Base-by-base conservation (phyloP, 2,113 vertebrate genomes). In the Eupsittula cactorum region DNA sequence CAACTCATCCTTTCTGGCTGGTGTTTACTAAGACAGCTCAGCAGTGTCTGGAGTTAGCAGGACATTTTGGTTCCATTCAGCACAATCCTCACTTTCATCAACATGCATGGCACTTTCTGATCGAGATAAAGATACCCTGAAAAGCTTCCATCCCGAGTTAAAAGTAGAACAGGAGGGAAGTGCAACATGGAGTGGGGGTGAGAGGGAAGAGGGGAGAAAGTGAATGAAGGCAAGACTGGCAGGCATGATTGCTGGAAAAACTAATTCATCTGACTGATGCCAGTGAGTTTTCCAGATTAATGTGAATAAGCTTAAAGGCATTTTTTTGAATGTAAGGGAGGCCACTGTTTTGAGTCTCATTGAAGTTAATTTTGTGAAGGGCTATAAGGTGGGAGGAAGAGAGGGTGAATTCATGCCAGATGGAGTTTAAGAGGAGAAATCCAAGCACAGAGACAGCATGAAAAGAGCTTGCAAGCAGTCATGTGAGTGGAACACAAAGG, bases 361-460 rank as follows among this genome's bases (percentile, higher is more conserved):
- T 74, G 46, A 95, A 93, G 67, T 76, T 75, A 64, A 62, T 94
- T 93, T 90, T 95, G 42, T 74, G 63, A 91, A 94, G 49, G 37
- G 68, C 21, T 83, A n/a, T 67, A 86, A 95, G 76, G 92, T 95
- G 68, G 71, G 82, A 96, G 78, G 59, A 91, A 69, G 67, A 92
- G 55, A 78, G 75, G 78, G 7, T 5, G 5, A 92, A 86, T 83
- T 39, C 7, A 8, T 88, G 71, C 82, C 88, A 90, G 79, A 83
- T 88, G 90, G 79, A 24, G 37, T 90, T 93, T 93, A 70, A 70
- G 93, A 69, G 41, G 88, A 87, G 53, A 93, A 93, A 96, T 86
- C 33, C 76, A 75, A 50, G 46, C 90, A 60, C 6, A 44, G 71
- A 76, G 52, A 57, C 44, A 79, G 84, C 76, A 67, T 88, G 85